Base-by-base conservation (phyloP, 1,140 invertebrate genomes). In the Chironomus tepperi region DNA sequence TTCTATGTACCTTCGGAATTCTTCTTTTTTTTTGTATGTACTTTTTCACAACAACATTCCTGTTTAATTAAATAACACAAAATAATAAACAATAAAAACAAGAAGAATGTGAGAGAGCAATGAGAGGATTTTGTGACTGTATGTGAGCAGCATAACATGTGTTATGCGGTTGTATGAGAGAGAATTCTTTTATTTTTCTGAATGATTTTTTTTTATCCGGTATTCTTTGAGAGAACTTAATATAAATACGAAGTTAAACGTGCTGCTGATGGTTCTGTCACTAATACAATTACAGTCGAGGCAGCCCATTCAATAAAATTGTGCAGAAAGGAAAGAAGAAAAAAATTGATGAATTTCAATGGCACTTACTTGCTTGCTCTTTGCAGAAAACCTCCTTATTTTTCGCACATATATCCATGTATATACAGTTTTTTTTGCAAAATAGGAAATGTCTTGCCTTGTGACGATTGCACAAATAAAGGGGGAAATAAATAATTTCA, bases 301-400 rank as follows among this genome's bases (percentile, higher is more conserved):
- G 47, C 47, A 57, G 47, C 47, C 47, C 47, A 57, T 57, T 57
- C 47, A 57, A 57, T n/a, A 57, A 57, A 57, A 57, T 57, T 57
- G 47, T 57, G 47, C 47, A 57, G 47, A 57, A 57, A 5, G 47
- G 10, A 57, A 57, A n/a, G 10, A 15, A 57, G 10, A 15, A 57
- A 57, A 57, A 57, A 57, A 57, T n/a, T 57, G 47, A 57, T 57
- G n/a, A 57, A 57, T 57, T 57, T 57, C 47, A 57, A 57, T 57
- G 47, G 47, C 47, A 57, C n/a, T 57, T 57, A 34, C 24, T 34
- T 34, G 24, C 24, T 34, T 34, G 24, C 24, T 34, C 24, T 57
- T 57, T 57, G 47, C 47, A 15, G 47, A 57, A 57, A 57, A 57
- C 12, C 47, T n/a, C n/a, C 47, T 57, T 57, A n/a, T 57, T 10